Percentiles rank a stretch among this genome's conserved stretches.
phyloP scores from a whole-genome alignment of 2,888 invertebrate genomes.

The Ennomos fuscantarius region DNA sequence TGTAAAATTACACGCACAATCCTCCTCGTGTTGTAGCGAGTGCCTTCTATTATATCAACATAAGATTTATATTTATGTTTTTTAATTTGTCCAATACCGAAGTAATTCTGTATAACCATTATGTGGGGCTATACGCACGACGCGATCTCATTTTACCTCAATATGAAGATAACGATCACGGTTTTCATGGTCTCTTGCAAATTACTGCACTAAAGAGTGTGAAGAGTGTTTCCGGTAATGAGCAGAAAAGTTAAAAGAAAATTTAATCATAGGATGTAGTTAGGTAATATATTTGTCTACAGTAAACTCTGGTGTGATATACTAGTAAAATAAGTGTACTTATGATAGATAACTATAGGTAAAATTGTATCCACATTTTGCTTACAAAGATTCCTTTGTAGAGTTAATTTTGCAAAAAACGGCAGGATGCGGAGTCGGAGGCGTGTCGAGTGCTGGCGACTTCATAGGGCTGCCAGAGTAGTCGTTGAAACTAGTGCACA shows the following conservation, averaged over 20 bases:
- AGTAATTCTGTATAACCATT: constrained; percentile 5
- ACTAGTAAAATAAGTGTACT: constrained; percentile 2
- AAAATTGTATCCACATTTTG: constrained; percentile 54
- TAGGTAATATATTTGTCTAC: too few relatives aligned
- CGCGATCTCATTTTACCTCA: too few relatives aligned
- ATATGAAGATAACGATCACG: too few relatives aligned
- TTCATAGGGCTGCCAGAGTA: constrained; percentile 49
- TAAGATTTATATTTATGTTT: constrained; percentile 3
- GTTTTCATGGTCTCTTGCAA: too few relatives aligned
- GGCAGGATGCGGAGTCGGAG: constrained; percentile 76
- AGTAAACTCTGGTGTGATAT: too few relatives aligned
- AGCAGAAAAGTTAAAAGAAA: too few relatives aligned
- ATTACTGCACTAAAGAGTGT: too few relatives aligned
- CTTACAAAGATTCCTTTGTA: constrained; percentile 68
- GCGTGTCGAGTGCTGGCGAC: constrained; percentile 70
- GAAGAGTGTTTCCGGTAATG: too few relatives aligned
- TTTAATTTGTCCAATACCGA: neutral
- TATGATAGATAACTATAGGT: constrained; percentile 41
- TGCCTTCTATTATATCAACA: constrained; percentile 35
- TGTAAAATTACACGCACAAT: constrained; percentile 74
- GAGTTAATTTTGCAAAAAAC: constrained; percentile 73
- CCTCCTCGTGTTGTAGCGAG: constrained; percentile 56
- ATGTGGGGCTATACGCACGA: neutral
- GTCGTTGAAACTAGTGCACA: constrained; percentile 14
- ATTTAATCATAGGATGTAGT: too few relatives aligned